Evolutionary conservation across 2,797 vertebrate species (phyloP), one percentile per base, ranked within the genome.

Genomic region (Lepidocolaptes lacrymiger): DNA sequence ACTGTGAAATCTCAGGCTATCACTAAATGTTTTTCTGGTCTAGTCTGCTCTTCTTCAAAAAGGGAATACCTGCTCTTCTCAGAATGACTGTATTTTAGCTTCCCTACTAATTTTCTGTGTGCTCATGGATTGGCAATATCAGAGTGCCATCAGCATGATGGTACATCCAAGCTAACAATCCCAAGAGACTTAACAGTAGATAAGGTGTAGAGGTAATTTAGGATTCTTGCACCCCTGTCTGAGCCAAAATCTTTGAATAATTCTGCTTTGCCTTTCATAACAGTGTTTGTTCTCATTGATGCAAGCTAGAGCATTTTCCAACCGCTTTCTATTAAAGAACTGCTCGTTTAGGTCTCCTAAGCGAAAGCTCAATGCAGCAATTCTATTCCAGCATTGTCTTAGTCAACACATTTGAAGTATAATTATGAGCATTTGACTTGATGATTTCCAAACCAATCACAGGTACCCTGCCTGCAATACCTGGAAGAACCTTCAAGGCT

Each of bases 111-210:
- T 28, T 82, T 62, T 76, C n/a, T 30, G 3, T 4, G 8, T 58
- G 15, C 3, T 36, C 17, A 27, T 43, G 26, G n/a, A n/a, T 0
- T 46, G 10, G 6, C 13, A 48, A 9, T n/a, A 49, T 32, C 14
- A 32, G 23, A 39, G 1, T 52, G 12, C 18, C 30, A 30, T 28
- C 36, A 62, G 14, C 22, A 26, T 18, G 23, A 12, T 1, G 0
- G 7, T 55, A 27, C 16, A 56, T 3, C 13, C 1, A 2, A 79
- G 9, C 1, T 58, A 62, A n/a, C 12, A 59, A 16, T 3, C 3
- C 8, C 30, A 28, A 89, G 62, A 89, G 14, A 44, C 3, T 26
- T 52, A 43, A 32, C 12, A 85, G 14, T 16, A 87, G 21, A 54
- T 11, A 12, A 0, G 0, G 7, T 66, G 10, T 27, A 80, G 46